These are phyloP conservation scores for Camptogramma bilineatum DNA, from an alignment of 2,888 invertebrate genomes.

Conservation along the genomic window DNA sequence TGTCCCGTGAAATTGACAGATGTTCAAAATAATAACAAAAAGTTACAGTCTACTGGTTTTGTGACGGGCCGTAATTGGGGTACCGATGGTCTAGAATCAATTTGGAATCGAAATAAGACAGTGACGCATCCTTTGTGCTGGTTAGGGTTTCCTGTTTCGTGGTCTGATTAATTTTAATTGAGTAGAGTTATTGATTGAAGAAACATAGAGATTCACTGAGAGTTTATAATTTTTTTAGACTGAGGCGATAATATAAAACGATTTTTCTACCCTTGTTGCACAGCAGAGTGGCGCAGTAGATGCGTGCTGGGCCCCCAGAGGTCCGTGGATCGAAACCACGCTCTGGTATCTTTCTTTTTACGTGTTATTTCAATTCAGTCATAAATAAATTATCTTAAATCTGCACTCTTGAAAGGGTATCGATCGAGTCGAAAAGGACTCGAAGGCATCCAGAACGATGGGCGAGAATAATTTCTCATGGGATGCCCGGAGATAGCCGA, in stretches of 20 bases:
- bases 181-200: neutral
- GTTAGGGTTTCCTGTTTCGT: constrained; percentile 24
- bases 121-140: constrained; percentile 35
- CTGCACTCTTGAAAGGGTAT: no score
- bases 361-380: no score
- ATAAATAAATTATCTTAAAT: no score
- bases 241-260: neutral
- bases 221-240: no score
- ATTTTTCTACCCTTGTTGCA: neutral
- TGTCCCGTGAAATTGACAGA: constrained; percentile 71
- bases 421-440: no score
- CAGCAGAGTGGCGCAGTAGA: constrained; percentile 83
- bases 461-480: no score
- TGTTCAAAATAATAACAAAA: constrained; percentile 72
- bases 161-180: constrained; percentile 9
- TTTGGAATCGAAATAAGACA: constrained; percentile 48
- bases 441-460: no score
- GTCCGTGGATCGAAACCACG: constrained; percentile 95
- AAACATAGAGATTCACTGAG: no score
- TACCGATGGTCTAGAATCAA: constrained; percentile 56
- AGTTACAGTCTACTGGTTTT: constrained; percentile 57
- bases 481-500: no score
- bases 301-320: constrained; percentile 95
- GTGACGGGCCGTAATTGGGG: constrained; percentile 57
- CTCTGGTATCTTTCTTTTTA: constrained; percentile 88